Evolutionary conservation across 2,797 vertebrate species (phyloP).

Genomic region (Gymnodraco acuticeps): DNA sequence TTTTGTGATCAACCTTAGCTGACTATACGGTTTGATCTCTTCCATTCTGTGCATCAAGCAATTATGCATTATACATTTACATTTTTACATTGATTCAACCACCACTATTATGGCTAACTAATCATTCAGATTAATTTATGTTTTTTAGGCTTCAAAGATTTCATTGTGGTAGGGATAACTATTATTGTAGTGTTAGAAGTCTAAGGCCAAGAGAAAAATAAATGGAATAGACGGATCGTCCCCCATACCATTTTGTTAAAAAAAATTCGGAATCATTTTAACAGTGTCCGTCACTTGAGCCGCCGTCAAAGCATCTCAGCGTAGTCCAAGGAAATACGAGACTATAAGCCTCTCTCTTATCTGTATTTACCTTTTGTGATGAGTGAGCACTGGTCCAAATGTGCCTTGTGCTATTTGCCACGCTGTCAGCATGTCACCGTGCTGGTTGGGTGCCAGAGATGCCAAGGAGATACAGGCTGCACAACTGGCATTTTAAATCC

Average conservation of each 20-base stretch:
- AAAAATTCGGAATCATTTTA: not conserved
- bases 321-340: conserved; percentile 20
- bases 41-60: conserved; percentile 15
- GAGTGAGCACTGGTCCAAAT: conserved; percentile 62
- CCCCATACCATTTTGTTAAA: no score
- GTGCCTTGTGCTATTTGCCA: conserved; percentile 50
- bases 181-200: conserved; percentile 16
- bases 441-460: conserved; percentile 65
- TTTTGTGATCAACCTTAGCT: not conserved
- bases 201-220: conserved; percentile 8
- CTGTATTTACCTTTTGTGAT: conserved; percentile 68
- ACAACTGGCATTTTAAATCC: conserved; percentile 66
- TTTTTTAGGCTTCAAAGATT: conserved; percentile 60
- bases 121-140: conserved; percentile 49
- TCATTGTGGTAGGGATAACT: conserved; percentile 35
- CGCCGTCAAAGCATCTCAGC: conserved; percentile 20
- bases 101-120: conserved; percentile 18
- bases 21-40: conserved; percentile 13
- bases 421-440: conserved; percentile 67
- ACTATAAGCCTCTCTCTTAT: conserved; percentile 49
- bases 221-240: not conserved
- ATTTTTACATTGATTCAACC: conserved; percentile 13
- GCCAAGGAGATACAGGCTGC: conserved; percentile 56
- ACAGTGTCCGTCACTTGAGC: conserved; percentile 16
- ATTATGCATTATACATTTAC: conserved; percentile 5